These are phyloP conservation scores for Silurus meridionalis DNA, from an alignment of 2,113 vertebrate genomes.

Conservation along the genomic window DNA sequence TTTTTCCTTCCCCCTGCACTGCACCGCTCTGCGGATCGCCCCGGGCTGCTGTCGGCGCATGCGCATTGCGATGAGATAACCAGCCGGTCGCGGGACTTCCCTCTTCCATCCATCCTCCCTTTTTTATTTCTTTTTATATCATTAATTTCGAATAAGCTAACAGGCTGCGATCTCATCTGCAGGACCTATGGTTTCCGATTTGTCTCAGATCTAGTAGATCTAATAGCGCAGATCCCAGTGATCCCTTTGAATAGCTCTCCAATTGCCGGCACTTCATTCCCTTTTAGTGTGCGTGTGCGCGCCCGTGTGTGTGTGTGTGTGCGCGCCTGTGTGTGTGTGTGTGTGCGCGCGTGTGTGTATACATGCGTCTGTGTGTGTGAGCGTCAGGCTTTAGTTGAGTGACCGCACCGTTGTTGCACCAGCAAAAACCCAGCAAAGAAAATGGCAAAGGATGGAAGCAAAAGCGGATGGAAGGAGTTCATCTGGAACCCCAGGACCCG, in stretches of 20 bases:
- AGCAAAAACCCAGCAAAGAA: slow-evolving; percentile 30
- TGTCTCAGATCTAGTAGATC: not conserved
- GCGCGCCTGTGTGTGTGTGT: not conserved
- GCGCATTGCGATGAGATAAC: slow-evolving; percentile 46
- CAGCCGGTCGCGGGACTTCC: not conserved
- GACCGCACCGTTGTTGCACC: not conserved
- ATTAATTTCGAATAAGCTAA: not conserved
- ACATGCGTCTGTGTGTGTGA: not conserved
- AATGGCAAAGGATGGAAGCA: slow-evolving; percentile 81
- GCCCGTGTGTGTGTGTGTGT: not conserved
- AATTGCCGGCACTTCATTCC: not conserved
- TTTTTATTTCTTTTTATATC: slow-evolving; percentile 26
- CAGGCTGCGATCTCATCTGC: not conserved
- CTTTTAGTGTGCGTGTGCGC: not conserved
- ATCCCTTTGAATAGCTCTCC: not conserved
- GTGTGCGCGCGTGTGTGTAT: not conserved
- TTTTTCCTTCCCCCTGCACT: slow-evolving; percentile 40
- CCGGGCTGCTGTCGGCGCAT: slow-evolving; percentile 26
- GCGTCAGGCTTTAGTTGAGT: not conserved
- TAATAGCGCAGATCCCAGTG: not conserved
- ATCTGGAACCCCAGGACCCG: slow-evolving; percentile 88
- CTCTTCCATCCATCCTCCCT: slow-evolving; percentile 6
- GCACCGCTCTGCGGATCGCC: slow-evolving; percentile 71
- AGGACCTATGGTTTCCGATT: not conserved
- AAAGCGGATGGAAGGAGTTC: slow-evolving; percentile 80